Conservation (phyloP, 2,888 invertebrate genomes). For the Drosophila macrospina region DNA sequence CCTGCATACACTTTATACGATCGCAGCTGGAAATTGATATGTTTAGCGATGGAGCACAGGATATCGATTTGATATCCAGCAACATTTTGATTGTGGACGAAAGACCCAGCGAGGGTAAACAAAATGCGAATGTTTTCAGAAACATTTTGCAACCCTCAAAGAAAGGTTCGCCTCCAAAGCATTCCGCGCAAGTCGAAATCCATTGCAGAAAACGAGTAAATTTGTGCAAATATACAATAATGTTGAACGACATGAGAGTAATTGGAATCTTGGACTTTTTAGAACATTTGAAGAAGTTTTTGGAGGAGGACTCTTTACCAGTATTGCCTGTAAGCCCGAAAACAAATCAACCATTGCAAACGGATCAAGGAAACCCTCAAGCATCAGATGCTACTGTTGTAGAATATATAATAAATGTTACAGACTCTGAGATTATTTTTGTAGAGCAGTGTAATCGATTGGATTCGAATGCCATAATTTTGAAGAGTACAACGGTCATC, state of each 20-base stretch:
- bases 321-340: constrained; percentile 35
- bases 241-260: constrained; percentile 97
- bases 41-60: constrained; percentile 94
- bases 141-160: constrained; percentile 93
- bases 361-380: constrained; percentile 41
- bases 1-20: constrained; percentile 96
- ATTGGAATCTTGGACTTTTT: constrained; percentile 98
- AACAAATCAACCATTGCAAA: constrained; percentile 36
- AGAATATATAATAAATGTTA: constrained; percentile 96
- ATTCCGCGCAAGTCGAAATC: constrained; percentile 90
- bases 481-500: constrained; percentile 95
- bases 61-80: constrained; percentile 96
- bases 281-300: constrained; percentile 92
- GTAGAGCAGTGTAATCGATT: constrained; percentile 95
- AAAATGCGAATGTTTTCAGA: constrained; percentile 90
- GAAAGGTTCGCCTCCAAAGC: constrained; percentile 84
- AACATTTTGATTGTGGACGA: constrained; percentile 86
- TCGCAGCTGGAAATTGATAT: constrained; percentile 94
- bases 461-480: constrained; percentile 97
- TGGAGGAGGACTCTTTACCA: constrained; percentile 86
- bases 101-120: constrained; percentile 52
- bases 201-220: constrained; percentile 90
- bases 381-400: constrained; percentile 43
- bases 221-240: constrained; percentile 92
- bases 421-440: constrained; percentile 97